Percentiles rank a stretch among this genome's conserved stretches.
Conservation (phyloP, 2,113 vertebrate genomes). For the Pleuronectes platessa region DNA sequence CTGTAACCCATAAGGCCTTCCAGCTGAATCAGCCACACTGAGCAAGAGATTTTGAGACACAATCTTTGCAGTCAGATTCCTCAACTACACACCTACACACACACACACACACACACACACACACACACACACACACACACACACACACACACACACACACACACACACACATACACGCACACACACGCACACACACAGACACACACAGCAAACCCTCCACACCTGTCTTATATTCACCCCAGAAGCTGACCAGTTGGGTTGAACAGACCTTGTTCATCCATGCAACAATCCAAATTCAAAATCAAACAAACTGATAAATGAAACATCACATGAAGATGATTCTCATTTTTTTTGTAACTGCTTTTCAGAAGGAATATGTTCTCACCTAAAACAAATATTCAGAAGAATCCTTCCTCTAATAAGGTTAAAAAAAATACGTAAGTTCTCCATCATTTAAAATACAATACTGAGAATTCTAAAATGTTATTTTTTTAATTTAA, state of each 20-base stretch:
- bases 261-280: no score
- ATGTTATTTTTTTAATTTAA: background rate
- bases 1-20: no score
- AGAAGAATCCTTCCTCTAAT: slow-evolving; percentile 59
- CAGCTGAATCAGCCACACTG: no score
- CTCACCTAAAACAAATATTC: slow-evolving; percentile 81
- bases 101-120: no score
- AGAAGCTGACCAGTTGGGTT: no score
- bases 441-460: slow-evolving; percentile 23
- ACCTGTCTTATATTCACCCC: background rate
- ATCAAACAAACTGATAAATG: background rate
- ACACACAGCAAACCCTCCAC: background rate
- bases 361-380: slow-evolving; percentile 84
- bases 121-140: background rate
- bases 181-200: no score
- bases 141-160: background rate
- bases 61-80: background rate
- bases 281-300: no score
- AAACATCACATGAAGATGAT: background rate
- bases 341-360: background rate
- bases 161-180: no score
- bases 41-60: background rate
- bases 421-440: slow-evolving; percentile 75
- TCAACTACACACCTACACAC: background rate
- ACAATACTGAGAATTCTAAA: background rate